These are phyloP conservation scores for Leptinotarsa peninsularis DNA, from an alignment of 2,888 invertebrate genomes.

Conservation along the genomic window DNA sequence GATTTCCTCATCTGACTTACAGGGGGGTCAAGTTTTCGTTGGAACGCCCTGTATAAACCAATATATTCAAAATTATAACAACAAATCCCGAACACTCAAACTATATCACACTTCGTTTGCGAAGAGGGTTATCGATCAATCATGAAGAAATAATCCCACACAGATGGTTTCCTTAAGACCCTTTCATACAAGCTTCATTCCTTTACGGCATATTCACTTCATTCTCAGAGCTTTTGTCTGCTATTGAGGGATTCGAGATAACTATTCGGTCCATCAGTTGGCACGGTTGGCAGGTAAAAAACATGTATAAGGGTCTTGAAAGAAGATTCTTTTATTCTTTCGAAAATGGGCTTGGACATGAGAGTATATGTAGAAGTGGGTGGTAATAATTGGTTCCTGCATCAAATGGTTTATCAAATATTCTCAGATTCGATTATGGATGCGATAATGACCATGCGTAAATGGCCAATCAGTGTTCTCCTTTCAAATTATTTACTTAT, in stretches of 20 bases:
- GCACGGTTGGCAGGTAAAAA: constrained; percentile 18
- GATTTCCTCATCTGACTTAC: no score
- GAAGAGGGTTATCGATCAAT: background rate
- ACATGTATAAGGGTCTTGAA: background rate
- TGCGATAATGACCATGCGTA: no score
- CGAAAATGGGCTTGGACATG: background rate
- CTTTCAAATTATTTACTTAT: no score
- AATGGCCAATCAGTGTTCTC: no score
- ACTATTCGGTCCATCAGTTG: constrained; percentile 9
- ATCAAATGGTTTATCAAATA: background rate
- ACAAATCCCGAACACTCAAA: background rate
- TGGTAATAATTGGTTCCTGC: background rate
- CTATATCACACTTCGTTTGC: background rate
- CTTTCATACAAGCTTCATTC: background rate
- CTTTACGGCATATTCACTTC: constrained; percentile 10
- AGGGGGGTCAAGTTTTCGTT: no score
- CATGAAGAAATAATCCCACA: constrained; percentile 9
- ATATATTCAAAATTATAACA: background rate
- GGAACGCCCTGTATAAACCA: no score
- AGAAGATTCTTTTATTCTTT: background rate
- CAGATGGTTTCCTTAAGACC: background rate
- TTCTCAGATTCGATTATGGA: no score
- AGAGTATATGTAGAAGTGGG: background rate
- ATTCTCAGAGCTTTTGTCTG: constrained; percentile 1
- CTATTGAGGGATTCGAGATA: constrained; percentile 8